These are phyloP conservation scores for Rhamphomyia laevipes DNA, from an alignment of 2,888 invertebrate species.

Conservation along the genomic window DNA sequence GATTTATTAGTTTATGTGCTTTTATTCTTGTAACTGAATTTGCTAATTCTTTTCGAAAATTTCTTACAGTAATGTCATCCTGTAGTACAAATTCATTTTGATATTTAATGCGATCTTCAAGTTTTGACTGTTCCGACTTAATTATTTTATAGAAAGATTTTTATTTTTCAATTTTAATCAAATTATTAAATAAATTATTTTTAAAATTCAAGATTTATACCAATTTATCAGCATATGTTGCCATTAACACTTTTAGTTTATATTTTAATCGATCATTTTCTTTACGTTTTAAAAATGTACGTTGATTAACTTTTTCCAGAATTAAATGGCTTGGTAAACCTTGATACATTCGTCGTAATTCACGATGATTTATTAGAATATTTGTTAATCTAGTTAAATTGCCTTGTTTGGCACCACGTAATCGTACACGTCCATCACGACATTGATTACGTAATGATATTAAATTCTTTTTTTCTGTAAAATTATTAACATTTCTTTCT, in stretches of 20 bases:
- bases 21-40: conserved; percentile 32
- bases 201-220: too few relatives aligned
- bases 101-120: conserved; percentile 32
- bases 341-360: conserved; percentile 11
- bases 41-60: conserved; percentile 28
- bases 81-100: conserved; percentile 27
- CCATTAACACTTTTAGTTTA: conserved; percentile 12
- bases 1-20: conserved; percentile 30
- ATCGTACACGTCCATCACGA: neutral
- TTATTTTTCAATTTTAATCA: too few relatives aligned
- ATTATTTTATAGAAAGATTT: too few relatives aligned
- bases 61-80: conserved; percentile 26
- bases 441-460: neutral
- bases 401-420: neutral
- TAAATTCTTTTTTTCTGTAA: neutral
- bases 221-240: neutral
- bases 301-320: conserved; percentile 12
- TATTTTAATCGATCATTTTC: conserved; percentile 11
- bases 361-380: conserved; percentile 8
- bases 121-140: conserved; percentile 23
- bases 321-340: conserved; percentile 9
- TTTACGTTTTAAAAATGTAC: conserved; percentile 13
- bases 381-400: neutral
- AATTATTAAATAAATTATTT: too few relatives aligned
- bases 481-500: neutral